Base-by-base conservation (phyloP, 2,113 vertebrate genomes). In the Hippotragus niger region DNA sequence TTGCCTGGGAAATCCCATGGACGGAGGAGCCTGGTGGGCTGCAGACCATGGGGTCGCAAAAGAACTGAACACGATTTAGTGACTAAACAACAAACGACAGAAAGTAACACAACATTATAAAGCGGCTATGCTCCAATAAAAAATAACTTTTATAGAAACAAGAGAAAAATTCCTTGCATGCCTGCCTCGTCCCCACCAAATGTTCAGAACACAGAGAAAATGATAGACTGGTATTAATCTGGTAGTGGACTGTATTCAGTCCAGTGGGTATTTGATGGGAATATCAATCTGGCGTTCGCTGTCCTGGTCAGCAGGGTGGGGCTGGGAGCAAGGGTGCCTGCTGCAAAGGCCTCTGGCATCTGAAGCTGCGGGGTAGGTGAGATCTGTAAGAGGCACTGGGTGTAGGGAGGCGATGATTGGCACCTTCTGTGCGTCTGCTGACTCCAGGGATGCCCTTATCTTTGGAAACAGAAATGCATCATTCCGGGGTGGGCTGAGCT, bases 401-500 rank as follows among this genome's bases (percentile, higher is more conserved):
- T 82, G 23, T 2, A 15, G 50, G 17, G 36, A 87, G 53, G 52
- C 8, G 8, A 86, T 84, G 67, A 47, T 19, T 95, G 94, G 71
- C 80, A 88, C 21, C 94, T 76, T 64, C 17, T 33, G 33, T 3
- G 47, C 7, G 0, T 85, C 78, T 31, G n/a, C 17, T 12, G 9
- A 92, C 52, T 36, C 62, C 27, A 7, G 67, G 50, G 64, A 53
- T 27, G 21, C 55, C 43, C 91, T 97, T 83, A 91, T 93, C 96
- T 94, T 52, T 95, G 88, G 45, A 91, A 97, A 80, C 67, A 95
- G 96, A 94, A 83, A 25, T 6, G 9, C n/a, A 57, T 47, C 16
- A 1, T 74, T 43, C 52, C 15, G 7, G 25, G n/a, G 21, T 13
- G 16, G 6, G 12, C 84, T 40, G 23, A 78, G 27, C 40, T 67